Base-by-base conservation (phyloP, 1,140 invertebrate species). In the Callitettix versicolor region DNA sequence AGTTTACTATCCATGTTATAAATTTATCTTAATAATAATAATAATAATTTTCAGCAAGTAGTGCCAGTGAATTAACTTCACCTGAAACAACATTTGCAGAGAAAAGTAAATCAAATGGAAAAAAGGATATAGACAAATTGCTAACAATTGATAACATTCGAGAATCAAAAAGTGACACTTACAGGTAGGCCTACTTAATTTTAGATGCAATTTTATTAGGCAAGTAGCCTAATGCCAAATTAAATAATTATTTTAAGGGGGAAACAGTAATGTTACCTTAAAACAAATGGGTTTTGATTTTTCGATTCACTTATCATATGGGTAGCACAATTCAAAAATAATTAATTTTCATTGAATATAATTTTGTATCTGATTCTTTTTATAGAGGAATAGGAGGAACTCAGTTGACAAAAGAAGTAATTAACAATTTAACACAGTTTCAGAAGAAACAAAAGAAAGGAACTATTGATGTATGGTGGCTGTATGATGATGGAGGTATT, bases 381-480 rank as follows among this genome's bases (percentile, higher is more conserved):
- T 76, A 70, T 63, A 69, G 70, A 21, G 73, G 70, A 46, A 68
- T 71, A 6, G 73, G 72, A 30, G 79, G 79, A 7, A 65, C 59
- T n/a, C 73, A 77, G 42, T 61, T 80, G 30, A 68, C 80, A 11
- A 81, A 80, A 62, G 74, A 84, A 44, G 72, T 85, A 12, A 69
- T 86, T 12, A 77, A 79, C 60, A 78, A 78, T 40, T 70, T 86
- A 22, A 83, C 81, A 3, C 80, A 81, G 62, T 88, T 89, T 64
- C 84, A 86, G 59, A 75, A 76, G 55, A 85, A 86, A 62, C 82
- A 84, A 58, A 80, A 84, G 58, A 81, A 83, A 62, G 86, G 86
- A 22, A 88, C 86, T 1, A 93, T 98, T 61, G 94, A 98, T 72
- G 94, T 98, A 5, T 98, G 93, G 92, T 98, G 95, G 95, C 72